Percentiles rank a stretch among this genome's conserved stretches.
Evolutionary conservation across 2,797 vertebrate species (phyloP).

Genomic region (Harpagifer antarcticus): DNA sequence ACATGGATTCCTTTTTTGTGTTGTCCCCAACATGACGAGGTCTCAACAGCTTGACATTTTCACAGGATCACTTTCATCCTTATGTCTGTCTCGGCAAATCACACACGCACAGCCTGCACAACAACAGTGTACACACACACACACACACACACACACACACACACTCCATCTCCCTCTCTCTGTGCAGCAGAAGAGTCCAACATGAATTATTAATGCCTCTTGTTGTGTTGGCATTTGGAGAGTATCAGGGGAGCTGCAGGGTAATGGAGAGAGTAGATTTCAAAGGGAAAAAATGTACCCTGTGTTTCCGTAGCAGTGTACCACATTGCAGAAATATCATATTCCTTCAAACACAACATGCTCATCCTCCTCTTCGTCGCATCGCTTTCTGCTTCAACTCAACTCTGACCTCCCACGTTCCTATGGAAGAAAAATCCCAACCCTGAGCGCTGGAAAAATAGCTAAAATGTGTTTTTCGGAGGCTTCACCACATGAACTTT

Average conservation of each 20-base stretch:
- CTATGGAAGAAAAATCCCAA: conserved; percentile 9
- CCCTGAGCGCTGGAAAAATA: not conserved
- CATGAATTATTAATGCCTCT: conserved; percentile 74
- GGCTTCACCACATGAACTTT: not conserved
- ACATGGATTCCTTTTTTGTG: not conserved
- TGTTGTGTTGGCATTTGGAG: conserved; percentile 68
- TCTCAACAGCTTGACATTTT: conserved; percentile 24
- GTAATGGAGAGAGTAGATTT: conserved; percentile 58
- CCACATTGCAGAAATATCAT: conserved; percentile 26
- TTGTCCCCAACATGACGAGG: not conserved
- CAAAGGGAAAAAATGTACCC: conserved; percentile 33
- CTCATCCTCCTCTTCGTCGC: conserved; percentile 10
- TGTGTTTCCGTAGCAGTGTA: conserved; percentile 32
- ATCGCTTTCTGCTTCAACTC: conserved; percentile 20
- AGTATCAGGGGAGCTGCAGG: conserved; percentile 62
- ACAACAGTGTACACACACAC: not conserved
- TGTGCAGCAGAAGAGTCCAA: conserved; percentile 32
- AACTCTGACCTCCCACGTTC: conserved; percentile 24
- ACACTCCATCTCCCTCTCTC: conserved; percentile 32
- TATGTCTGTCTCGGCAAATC: conserved; percentile 26
- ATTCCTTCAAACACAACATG: conserved; percentile 5
- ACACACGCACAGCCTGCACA: conserved; percentile 2
- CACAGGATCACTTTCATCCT: conserved; percentile 16
- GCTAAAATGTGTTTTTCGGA: conserved; percentile 15
- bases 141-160: too few species aligned